These are phyloP conservation scores for Mormoops blainvillei DNA, from an alignment of 2,113 vertebrate species.

Conservation along the genomic window DNA sequence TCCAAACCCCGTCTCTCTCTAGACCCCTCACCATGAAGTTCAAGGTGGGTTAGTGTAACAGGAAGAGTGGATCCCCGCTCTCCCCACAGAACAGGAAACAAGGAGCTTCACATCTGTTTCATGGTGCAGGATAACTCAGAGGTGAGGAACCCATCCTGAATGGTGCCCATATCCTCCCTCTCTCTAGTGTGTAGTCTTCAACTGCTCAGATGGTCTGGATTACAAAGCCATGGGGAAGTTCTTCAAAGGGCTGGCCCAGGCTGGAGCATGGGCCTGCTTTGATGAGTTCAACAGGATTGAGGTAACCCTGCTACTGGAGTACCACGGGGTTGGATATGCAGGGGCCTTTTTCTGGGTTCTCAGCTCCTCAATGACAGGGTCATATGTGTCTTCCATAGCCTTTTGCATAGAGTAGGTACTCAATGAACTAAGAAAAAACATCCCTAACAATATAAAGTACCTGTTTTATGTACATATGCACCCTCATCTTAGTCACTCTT, in stretches of 20 bases:
- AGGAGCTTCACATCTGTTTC: not conserved
- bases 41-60: not conserved
- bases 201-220: conserved; percentile 94
- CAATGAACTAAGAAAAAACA: not conserved
- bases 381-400: not conserved
- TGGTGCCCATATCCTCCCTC: not conserved
- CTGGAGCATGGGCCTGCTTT: conserved; percentile 96
- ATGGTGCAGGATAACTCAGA: not conserved
- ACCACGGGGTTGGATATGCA: not conserved
- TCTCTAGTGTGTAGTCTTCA: conserved; percentile 94
- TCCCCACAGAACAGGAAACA: not conserved
- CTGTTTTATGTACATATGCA: not conserved
- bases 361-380: not conserved
- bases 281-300: conserved; percentile 97
- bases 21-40: not conserved
- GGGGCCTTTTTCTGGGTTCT: not conserved
- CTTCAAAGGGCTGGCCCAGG: conserved; percentile 94
- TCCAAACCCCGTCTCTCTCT: not conserved
- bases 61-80: not conserved
- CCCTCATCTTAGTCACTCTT: not conserved
- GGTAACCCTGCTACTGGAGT: conserved; percentile 76
- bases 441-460: not conserved
- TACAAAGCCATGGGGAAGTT: conserved; percentile 98
- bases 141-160: not conserved
- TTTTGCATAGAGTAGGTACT: not conserved